A percentile compares a stretch with the other conserved stretches of the same genome.
Conservation (phyloP, 2,797 vertebrate species). For the Botia almorhae region DNA sequence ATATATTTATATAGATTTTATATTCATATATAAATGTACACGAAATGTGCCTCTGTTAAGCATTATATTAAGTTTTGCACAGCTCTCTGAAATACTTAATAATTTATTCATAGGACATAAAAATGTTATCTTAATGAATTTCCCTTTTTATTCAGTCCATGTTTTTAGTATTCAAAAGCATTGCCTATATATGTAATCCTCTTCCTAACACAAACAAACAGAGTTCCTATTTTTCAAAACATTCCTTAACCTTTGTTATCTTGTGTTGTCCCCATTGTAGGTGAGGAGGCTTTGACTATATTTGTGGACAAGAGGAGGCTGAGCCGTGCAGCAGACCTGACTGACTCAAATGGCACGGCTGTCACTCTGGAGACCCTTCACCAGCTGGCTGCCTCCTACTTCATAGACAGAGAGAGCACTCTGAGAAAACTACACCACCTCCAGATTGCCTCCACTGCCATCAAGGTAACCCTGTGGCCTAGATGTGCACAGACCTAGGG, state of each 20-base stretch:
- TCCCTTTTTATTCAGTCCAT: neutral
- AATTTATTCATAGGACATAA: neutral
- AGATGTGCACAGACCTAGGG: slow-evolving; percentile 57
- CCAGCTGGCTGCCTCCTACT: slow-evolving; percentile 96
- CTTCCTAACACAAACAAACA: slow-evolving; percentile 10
- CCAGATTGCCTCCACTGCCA: slow-evolving; percentile 95
- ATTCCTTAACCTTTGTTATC: slow-evolving; percentile 27
- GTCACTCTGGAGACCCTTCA: slow-evolving; percentile 89
- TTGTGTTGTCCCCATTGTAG: slow-evolving; percentile 67
- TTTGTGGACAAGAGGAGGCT: slow-evolving; percentile 98
- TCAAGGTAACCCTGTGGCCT: slow-evolving; percentile 81
- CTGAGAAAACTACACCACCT: slow-evolving; percentile 93
- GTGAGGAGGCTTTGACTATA: slow-evolving; percentile 97
- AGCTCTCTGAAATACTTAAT: too few relatives aligned
- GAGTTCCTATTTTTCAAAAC: neutral
- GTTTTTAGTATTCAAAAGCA: neutral
- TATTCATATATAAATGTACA: too few relatives aligned
- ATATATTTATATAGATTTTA: too few relatives aligned
- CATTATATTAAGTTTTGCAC: too few relatives aligned
- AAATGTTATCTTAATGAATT: neutral
- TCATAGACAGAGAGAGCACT: slow-evolving; percentile 95
- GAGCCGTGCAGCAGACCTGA: slow-evolving; percentile 85
- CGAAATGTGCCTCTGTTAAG: too few relatives aligned
- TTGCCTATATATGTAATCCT: neutral
- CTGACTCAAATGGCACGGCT: slow-evolving; percentile 85